Percentiles rank a stretch among this genome's conserved stretches.
Evolutionary conservation across 2,113 vertebrate species (phyloP).

Genomic region (Paramisgurnus dabryanus): DNA sequence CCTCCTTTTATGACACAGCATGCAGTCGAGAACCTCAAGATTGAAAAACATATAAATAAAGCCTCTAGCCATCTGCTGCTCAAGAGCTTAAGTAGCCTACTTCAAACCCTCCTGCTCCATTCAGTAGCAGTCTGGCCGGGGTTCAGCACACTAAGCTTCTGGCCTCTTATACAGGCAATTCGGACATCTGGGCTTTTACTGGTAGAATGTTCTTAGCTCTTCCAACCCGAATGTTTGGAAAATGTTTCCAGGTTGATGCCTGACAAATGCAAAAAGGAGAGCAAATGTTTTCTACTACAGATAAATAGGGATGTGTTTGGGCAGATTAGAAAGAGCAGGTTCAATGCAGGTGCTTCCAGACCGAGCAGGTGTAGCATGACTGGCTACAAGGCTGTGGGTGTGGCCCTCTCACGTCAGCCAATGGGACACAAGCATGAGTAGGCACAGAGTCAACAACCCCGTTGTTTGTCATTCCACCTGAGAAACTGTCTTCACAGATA

Average conservation of each 20-base stretch:
- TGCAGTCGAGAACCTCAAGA: conserved; percentile 13
- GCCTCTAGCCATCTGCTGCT: conserved; percentile 51
- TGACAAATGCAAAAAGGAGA: background rate
- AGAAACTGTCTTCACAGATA: background rate
- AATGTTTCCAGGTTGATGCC: background rate
- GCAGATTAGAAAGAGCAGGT: background rate
- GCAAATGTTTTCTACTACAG: background rate
- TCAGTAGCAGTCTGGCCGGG: conserved; percentile 26
- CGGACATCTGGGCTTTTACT: conserved; percentile 1
- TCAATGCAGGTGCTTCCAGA: conserved; percentile 29
- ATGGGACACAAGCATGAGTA: conserved; percentile 1
- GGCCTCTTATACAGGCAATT: conserved; percentile 3
- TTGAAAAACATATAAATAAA: conserved; percentile 37
- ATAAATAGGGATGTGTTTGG: background rate
- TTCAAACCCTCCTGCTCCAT: conserved; percentile 54
- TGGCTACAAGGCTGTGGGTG: conserved; percentile 24
- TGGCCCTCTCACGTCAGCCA: background rate
- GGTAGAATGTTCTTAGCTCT: background rate
- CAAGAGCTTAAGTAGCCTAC: conserved; percentile 57
- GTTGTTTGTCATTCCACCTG: conserved; percentile 41
- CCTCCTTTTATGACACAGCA: conserved; percentile 28
- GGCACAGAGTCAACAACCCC: conserved; percentile 14
- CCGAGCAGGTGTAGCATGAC: conserved; percentile 35
- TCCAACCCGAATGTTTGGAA: background rate
- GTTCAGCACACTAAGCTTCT: conserved; percentile 38